Evolutionary conservation across 23 tunicate species (phyloP).

Genomic region (Styela plicata): DNA sequence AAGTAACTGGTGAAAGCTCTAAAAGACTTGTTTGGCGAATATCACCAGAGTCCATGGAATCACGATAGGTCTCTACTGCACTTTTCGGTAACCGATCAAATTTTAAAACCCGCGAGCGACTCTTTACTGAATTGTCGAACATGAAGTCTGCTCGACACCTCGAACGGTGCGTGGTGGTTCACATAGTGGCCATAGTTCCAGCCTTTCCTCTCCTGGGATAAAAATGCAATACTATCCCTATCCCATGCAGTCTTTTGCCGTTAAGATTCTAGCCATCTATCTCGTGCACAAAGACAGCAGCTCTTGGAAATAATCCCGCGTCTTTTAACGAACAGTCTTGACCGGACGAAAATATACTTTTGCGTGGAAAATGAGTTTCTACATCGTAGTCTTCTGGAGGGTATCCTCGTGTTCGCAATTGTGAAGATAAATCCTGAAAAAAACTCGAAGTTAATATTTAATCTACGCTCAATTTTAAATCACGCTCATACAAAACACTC

Average conservation of each 20-base stretch:
- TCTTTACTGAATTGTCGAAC: too few species aligned
- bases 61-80: too few species aligned
- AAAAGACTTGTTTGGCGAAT: too few species aligned
- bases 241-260: neutral
- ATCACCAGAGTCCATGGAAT: too few species aligned
- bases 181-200: neutral
- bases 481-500: too few species aligned
- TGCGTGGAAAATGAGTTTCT: constrained; percentile 69
- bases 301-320: constrained; percentile 57
- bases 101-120: neutral
- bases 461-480: too few species aligned
- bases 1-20: too few species aligned
- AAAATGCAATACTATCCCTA: neutral
- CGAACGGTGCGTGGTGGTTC: too few species aligned
- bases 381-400: constrained; percentile 44
- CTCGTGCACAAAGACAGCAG: constrained; percentile 66
- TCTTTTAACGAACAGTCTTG: constrained; percentile 18
- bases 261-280: constrained; percentile 14
- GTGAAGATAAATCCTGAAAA: constrained; percentile 41
- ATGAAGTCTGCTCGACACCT: too few species aligned
- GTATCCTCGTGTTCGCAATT: constrained; percentile 28
- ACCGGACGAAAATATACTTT: constrained; percentile 34
- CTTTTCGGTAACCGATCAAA: neutral
- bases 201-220: neutral
- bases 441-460: too few species aligned